Percentiles rank a stretch among this genome's conserved stretches.
These are phyloP conservation scores for Musca vetustissima DNA, from an alignment of 1,140 invertebrate species.

Conservation along the genomic window DNA sequence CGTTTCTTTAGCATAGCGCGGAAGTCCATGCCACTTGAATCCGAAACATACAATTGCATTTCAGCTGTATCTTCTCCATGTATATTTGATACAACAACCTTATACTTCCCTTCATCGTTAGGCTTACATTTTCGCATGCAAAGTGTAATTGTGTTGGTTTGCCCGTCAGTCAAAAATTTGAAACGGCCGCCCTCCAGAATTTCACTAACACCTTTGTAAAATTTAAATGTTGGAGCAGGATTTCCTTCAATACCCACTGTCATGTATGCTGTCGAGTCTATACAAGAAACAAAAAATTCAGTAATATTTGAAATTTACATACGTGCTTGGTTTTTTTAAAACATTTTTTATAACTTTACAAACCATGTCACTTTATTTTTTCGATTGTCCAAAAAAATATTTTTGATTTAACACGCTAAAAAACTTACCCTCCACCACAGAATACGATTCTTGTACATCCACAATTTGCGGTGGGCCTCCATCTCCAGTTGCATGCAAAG, in stretches of 20 bases:
- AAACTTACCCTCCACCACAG: slow-evolving; percentile 82
- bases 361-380: no score
- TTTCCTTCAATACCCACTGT: slow-evolving; percentile 88
- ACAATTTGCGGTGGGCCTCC: slow-evolving; percentile 83
- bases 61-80: slow-evolving; percentile 94
- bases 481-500: slow-evolving; percentile 74
- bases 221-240: slow-evolving; percentile 91
- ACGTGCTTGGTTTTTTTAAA: no score
- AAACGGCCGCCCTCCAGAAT: slow-evolving; percentile 91
- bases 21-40: slow-evolving; percentile 97
- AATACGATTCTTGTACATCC: slow-evolving; percentile 87
- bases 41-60: slow-evolving; percentile 94
- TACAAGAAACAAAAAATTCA: no score
- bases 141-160: slow-evolving; percentile 85
- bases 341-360: no score
- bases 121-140: slow-evolving; percentile 95
- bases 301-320: no score
- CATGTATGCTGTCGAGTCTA: slow-evolving; percentile 87
- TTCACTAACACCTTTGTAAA: slow-evolving; percentile 90
- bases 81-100: slow-evolving; percentile 86
- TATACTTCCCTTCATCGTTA: slow-evolving; percentile 97
- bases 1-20: slow-evolving; percentile 95
- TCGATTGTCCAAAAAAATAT: no score
- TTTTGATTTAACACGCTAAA: no score
- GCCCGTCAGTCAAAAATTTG: slow-evolving; percentile 87